phyloP scores from a whole-genome alignment of 1,140 invertebrate species.

The Spodoptera litura region DNA sequence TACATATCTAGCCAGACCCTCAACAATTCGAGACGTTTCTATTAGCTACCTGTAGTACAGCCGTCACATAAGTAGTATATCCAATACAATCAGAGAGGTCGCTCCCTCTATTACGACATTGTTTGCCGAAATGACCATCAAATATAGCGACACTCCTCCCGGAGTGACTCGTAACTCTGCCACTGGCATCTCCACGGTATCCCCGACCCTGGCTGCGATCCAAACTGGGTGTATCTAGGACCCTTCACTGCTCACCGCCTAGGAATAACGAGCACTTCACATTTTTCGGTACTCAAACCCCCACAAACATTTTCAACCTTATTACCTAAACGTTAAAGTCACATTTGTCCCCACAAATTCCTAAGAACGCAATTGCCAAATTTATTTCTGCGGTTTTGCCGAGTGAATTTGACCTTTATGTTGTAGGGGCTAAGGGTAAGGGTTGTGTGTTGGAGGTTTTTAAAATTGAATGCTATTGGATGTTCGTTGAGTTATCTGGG shows the following conservation, averaged over 20 bases:
- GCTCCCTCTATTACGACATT: conserved; percentile 19
- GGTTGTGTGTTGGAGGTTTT: neutral
- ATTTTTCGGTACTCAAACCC: conserved; percentile 20
- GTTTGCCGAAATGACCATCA: conserved; percentile 39
- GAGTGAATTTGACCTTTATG: conserved; percentile 16
- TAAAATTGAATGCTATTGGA: conserved; percentile 44
- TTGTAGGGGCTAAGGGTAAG: neutral
- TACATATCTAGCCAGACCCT: neutral
- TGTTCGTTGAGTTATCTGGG: conserved; percentile 42
- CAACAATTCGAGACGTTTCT: neutral
- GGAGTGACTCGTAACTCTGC: conserved; percentile 40
- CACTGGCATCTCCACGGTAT: conserved; percentile 36
- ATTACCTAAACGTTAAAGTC: conserved; percentile 2
- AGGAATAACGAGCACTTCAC: conserved; percentile 43
- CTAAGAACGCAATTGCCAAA: conserved; percentile 15
- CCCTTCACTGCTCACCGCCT: conserved; percentile 48
- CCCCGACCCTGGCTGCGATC: conserved; percentile 34
- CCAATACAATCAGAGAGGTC: conserved; percentile 10
- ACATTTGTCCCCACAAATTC: neutral
- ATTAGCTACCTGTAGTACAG: neutral
- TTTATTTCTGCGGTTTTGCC: neutral
- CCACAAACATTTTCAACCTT: conserved; percentile 10
- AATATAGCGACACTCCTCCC: conserved; percentile 27
- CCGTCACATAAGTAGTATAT: neutral
- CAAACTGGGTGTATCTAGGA: conserved; percentile 48